Evolutionary conservation across 2,797 vertebrate species (phyloP).

Genomic region (Chelon auratus): DNA sequence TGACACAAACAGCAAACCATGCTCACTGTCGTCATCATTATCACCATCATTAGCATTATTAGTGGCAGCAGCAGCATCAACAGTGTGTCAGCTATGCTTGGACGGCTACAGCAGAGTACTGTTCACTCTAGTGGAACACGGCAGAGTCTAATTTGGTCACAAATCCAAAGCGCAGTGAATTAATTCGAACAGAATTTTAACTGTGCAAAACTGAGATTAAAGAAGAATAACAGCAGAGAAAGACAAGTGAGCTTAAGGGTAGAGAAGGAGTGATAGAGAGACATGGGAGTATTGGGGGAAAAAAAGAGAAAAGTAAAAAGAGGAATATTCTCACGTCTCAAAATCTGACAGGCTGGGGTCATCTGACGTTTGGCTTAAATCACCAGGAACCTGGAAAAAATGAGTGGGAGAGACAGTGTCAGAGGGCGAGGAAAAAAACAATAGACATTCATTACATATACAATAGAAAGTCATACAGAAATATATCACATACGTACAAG

Average conservation of each 20-base stretch:
- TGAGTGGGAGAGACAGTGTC: not conserved
- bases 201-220: not conserved
- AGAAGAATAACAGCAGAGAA: not conserved
- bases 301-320: not conserved
- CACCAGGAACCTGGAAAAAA: conserved; percentile 90
- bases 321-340: conserved; percentile 91
- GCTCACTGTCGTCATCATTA: conserved; percentile 33
- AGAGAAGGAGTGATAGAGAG: not conserved
- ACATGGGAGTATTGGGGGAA: not conserved
- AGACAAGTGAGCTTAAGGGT: no score
- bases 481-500: not conserved
- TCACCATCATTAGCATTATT: conserved; percentile 37
- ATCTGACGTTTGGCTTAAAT: conserved; percentile 98
- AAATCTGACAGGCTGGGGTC: conserved; percentile 98
- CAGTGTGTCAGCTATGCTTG: conserved; percentile 24
- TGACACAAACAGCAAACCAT: conserved; percentile 60
- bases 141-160: conserved; percentile 20
- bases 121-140: conserved; percentile 34
- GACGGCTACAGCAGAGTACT: conserved; percentile 30
- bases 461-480: not conserved
- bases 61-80: conserved; percentile 30
- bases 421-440: not conserved
- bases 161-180: conserved; percentile 6
- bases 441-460: not conserved
- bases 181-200: not conserved